Conservation (phyloP, 1,140 invertebrate species). For the Lucilia cuprina region DNA sequence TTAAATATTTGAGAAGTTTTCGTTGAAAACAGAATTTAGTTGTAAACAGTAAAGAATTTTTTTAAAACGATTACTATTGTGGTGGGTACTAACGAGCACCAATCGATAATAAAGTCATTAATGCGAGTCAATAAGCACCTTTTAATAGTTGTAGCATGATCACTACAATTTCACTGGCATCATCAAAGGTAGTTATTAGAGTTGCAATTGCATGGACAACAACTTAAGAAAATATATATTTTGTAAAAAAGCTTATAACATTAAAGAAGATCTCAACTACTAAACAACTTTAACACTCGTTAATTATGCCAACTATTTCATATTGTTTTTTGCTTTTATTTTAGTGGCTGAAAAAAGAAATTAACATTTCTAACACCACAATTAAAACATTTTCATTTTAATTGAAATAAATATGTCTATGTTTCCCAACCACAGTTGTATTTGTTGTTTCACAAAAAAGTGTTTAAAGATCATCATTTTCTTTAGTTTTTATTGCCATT, state of each 20-base stretch:
- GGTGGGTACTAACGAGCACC: background rate
- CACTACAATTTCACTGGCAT: background rate
- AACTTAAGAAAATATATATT: background rate
- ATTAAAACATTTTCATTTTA: conserved; percentile 13
- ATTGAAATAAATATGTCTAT: background rate
- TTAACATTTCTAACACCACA: conserved; percentile 30
- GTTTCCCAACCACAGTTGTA: background rate
- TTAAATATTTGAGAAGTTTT: background rate
- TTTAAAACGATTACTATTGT: background rate
- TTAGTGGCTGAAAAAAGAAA: conserved; percentile 8
- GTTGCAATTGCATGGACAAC: background rate
- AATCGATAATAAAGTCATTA: conserved; percentile 33
- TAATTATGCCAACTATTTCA: too few species aligned
- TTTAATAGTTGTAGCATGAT: background rate
- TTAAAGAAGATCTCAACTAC: conserved; percentile 8
- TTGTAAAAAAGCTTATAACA: background rate
- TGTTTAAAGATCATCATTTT: background rate
- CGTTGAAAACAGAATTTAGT: background rate
- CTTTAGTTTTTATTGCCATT: background rate
- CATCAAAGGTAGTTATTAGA: background rate
- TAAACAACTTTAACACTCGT: background rate
- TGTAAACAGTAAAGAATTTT: background rate
- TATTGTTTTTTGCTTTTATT: background rate
- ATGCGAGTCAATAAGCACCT: conserved; percentile 29
- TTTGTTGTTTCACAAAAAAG: background rate